Base-by-base conservation (phyloP, 2,797 vertebrate genomes). In the Xenops minutus region DNA sequence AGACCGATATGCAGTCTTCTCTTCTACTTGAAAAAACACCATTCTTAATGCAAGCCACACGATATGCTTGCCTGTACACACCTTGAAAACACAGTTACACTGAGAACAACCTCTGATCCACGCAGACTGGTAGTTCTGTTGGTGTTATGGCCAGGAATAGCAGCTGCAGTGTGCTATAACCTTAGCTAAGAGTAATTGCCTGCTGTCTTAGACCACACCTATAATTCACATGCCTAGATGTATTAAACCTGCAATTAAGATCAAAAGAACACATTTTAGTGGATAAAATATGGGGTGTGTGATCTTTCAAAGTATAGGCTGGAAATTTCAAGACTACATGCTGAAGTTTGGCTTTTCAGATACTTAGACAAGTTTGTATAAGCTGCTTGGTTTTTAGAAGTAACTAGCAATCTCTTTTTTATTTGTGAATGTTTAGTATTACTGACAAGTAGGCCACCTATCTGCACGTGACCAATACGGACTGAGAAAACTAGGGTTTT, bases 191-290 rank as follows among this genome's bases (percentile, higher is more conserved):
- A 97, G 93, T 88, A 97, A 93, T 92, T 41, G 34, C 77, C 55
- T 44, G 9, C 80, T 91, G 85, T 71, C 88, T 80, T 63, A 96
- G 77, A 96, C 78, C 79, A 95, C 34, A 66, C 96, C 82, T 81
- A 76, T 88, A 93, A 96, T 95, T 96, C 87, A 96, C 36, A 37
- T 44, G 54, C 71, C 91, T 89, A 92, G 72, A 92, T 91, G 91
- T 94, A 96, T 88, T 96, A 97, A 96, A 92, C 58, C 73, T 78
- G 80, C 91, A 90, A 93, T 96, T 97, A 96, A 97, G 85, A 80
- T 69, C 43, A 72, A 68, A 92, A 89, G 72, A 92, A 89, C 86
- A 91, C 88, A 95, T 74, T 92, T 85, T 64, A 92, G 72, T 73
- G 81, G 92, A 78, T 72, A 89, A 80, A 93, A 77, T 83, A 89